Evolutionary conservation across 2,797 vertebrate species (phyloP), one percentile per base, ranked within the genome.

Genomic region (Percopsis omiscomaycus): DNA sequence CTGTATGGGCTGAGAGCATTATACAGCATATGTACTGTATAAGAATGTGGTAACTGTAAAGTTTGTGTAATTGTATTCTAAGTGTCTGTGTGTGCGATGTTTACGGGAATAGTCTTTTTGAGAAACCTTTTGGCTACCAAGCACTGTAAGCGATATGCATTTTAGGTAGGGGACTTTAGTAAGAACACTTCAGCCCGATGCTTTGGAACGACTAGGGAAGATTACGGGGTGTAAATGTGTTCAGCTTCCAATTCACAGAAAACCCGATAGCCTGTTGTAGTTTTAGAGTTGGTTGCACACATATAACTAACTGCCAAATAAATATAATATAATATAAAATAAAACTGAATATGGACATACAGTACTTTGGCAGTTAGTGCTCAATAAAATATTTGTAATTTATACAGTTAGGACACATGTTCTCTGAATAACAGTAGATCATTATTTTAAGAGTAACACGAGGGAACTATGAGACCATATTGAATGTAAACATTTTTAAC

Each of bases 341-440:
- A 22, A 22, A 22, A 22, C 32, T 37, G 32, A 37, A 37, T 0
- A 37, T 37, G 32, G 32, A 37, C 32, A 37, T 8, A n/a, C n/a
- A n/a, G n/a, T n/a, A 37, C 55, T 63, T 51, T 59, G 3, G 11
- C n/a, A 44, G 32, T 58, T 27, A 13, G 55, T 8, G 49, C 55
- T 79, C 67, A 72, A 66, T 74, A 74, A 72, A 78, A 74, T 48
- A 42, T 5, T 2, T 27, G n/a, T 68, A 48, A 55, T 68, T 74
- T 65, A 69, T 15, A 22, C 16, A 73, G 42, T 48, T 59, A 49
- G 32, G 32, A 37, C 5, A 5, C 32, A 37, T 37, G 32, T 37
- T 37, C 5, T 37, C 32, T 5, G 32, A 49, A 14, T 14, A 49
- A 49, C 6, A 49, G 13, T 5, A 49, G 1, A 49, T 49, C 1